Percentiles rank a stretch among this genome's conserved stretches.
These are phyloP conservation scores for Emydocephalus ijimae DNA, from an alignment of 2,113 vertebrate genomes.

Conservation along the genomic window DNA sequence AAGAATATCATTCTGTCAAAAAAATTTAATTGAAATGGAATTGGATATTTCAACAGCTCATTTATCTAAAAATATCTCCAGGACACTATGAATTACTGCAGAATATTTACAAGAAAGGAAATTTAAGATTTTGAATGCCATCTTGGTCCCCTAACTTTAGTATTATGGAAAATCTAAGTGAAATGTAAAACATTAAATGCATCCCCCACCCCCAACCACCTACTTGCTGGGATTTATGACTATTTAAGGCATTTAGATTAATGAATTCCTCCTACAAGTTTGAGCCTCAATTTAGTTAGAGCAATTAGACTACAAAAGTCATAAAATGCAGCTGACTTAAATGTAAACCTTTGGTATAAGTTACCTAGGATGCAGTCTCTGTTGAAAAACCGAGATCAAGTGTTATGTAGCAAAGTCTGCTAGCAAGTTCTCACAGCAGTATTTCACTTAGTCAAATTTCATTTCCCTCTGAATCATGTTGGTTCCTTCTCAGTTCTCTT, in stretches of 20 bases:
- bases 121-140: not conserved
- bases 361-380: not conserved
- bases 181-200: not conserved
- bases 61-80: not conserved
- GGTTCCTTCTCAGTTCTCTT: slow-evolving; percentile 1
- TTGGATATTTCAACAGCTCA: not conserved
- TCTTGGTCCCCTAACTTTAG: not conserved
- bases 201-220: not conserved
- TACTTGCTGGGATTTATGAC: not conserved
- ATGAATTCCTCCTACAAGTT: not conserved
- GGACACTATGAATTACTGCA: not conserved
- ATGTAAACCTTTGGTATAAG: not conserved
- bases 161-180: not conserved
- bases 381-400: not conserved
- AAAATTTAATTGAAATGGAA: not conserved
- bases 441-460: slow-evolving; percentile 2
- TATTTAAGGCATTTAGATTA: not conserved
- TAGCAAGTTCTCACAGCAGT: slow-evolving; percentile 22
- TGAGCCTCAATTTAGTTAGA: not conserved
- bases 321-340: not conserved
- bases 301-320: not conserved
- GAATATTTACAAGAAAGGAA: not conserved
- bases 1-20: not conserved
- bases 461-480: slow-evolving; percentile 28
- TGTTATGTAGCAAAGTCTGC: not conserved